Base-by-base conservation (phyloP, 2,888 invertebrate genomes). In the Archips xylosteana region DNA sequence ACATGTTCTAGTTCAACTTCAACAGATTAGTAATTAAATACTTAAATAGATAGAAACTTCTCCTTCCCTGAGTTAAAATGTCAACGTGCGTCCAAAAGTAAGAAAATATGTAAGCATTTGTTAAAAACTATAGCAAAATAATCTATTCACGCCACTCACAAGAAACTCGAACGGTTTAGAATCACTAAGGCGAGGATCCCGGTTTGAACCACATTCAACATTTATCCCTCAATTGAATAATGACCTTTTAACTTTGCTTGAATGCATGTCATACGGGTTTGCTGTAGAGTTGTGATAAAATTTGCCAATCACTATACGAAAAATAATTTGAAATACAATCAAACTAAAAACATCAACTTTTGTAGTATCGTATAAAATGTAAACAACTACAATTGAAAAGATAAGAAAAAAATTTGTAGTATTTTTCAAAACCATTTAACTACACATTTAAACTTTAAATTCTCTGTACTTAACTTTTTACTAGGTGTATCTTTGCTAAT, bases 171-270 rank as follows among this genome's bases (percentile, higher is more conserved):
- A 6, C 60, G 13, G 60, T 36, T 57, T 12, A 39, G 13, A 36
- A 36, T 60, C 60, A 36, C 15, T 34, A 64, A 45, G 47, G 39
- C 59, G 59, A 39, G 39, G 64, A 51, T 65, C 65, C 65, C 64
- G 65, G 71, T 60, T 66, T 71, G 36, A 71, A 71, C 65, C 60
- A 61, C 65, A 65, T 32, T 49, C 49, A 51, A 66, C 65, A 60
- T 61, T 39, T 71, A 64, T 60, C 59, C 23, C 45, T 71, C 71
- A 71, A 71, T 71, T 71, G 71, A 60, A 71, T 71, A 71, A 71
- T 71, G 59, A 12, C 59, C 47, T 47, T 47, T 71, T 59, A 71
- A 65, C 65, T 71, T 71, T 71, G 13, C 45, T 57, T 64, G 57
- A 51, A 32, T 49, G 51, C 39, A 23, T 59, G 65, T 60, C 60